phyloP scores from a whole-genome alignment of 2,888 invertebrate species.

The Formica aserva region DNA sequence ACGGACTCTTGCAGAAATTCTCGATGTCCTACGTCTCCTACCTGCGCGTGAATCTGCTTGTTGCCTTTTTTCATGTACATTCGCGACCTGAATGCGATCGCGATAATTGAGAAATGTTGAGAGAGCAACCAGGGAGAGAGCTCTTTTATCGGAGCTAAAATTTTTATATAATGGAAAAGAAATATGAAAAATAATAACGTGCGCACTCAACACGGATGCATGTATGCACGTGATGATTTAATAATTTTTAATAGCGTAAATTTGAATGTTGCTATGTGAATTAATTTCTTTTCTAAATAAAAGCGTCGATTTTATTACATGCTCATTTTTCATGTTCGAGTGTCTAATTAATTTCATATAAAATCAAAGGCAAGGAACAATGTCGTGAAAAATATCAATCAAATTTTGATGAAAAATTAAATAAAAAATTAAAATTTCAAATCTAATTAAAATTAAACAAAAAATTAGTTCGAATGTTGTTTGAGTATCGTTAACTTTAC shows the following conservation, averaged over 20 bases:
- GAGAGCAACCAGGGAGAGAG: not conserved
- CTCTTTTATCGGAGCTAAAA: not conserved
- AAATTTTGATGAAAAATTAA: no score
- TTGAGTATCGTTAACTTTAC: not conserved
- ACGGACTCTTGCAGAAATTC: slow-evolving; percentile 24
- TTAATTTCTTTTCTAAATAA: not conserved
- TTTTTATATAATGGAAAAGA: not conserved
- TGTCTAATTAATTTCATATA: not conserved
- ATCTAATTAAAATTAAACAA: not conserved
- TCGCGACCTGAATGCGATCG: not conserved
- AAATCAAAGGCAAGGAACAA: not conserved
- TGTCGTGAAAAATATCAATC: not conserved
- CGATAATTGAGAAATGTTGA: slow-evolving; percentile 27
- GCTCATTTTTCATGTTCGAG: not conserved
- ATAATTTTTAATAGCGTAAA: not conserved
- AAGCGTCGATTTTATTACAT: not conserved
- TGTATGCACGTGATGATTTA: not conserved
- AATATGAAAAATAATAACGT: not conserved
- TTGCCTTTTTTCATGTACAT: not conserved
- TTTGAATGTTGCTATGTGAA: not conserved
- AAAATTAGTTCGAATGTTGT: not conserved
- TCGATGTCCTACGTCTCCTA: slow-evolving; percentile 15
- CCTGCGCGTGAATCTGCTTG: slow-evolving; percentile 36
- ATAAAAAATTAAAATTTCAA: no score
- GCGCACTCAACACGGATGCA: not conserved